These are phyloP conservation scores for Neodon shergylaensis DNA, from an alignment of 2,113 vertebrate genomes.

Conservation along the genomic window DNA sequence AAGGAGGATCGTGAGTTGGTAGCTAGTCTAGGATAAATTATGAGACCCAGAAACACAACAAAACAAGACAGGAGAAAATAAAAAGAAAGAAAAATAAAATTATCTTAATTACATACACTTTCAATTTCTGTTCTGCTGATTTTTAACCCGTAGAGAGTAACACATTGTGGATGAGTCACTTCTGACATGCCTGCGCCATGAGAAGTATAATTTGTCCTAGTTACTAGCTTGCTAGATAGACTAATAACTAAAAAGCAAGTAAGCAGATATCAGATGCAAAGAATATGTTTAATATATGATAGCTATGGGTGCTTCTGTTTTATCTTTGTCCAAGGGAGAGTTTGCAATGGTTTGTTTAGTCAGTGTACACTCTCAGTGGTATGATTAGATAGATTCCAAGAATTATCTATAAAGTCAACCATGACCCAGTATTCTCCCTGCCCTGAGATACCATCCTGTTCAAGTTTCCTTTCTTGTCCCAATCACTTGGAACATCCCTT, in stretches of 20 bases:
- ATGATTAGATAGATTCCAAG: neutral
- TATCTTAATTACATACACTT: neutral
- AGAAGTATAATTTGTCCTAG: neutral
- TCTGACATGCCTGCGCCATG: neutral
- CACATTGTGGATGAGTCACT: neutral
- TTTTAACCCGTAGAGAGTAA: neutral
- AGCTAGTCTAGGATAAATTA: neutral
- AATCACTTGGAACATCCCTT: neutral
- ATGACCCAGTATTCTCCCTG: neutral
- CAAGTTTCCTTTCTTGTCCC: neutral
- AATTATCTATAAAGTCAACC: neutral
- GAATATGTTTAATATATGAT: neutral
- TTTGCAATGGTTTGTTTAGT: neutral
- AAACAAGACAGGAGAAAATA: neutral
- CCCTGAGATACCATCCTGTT: neutral
- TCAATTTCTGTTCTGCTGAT: neutral
- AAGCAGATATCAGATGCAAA: neutral
- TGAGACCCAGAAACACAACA: neutral
- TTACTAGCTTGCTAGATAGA: neutral
- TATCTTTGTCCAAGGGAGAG: neutral
- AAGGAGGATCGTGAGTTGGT: neutral
- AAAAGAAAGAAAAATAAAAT: neutral
- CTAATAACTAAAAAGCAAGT: neutral
- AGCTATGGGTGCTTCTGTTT: neutral
- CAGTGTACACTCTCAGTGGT: neutral